Evolutionary conservation across 1,140 invertebrate genomes (phyloP), one percentile per base, ranked within the genome.

Genomic region (Sesamia nonagrioides): DNA sequence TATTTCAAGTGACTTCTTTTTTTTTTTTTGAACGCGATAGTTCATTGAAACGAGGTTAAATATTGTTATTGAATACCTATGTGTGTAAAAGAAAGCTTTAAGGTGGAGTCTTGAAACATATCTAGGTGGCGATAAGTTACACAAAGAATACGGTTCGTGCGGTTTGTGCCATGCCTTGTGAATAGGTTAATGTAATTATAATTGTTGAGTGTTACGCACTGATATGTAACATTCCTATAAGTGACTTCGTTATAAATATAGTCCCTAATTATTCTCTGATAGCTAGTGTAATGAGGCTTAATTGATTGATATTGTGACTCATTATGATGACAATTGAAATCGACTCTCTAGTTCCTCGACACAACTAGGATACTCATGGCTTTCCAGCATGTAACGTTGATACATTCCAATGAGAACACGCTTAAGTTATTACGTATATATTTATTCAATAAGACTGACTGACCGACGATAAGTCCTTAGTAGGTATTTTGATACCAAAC

Each of bases 61-160:
- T 56, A 63, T 48, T 15, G 58, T 75, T 61, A 61, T 18, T 61
- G 27, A 75, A 61, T 75, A 48, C 18, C n/a, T 61, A 76, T 78
- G 58, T 81, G 79, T 82, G 78, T 79, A 84, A 90, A 88, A 82
- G 84, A 86, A 86, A 90, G 89, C 88, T 91, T 91, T 91, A 90
- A 89, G 68, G 78, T 63, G 48, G 80, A 82, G 80, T 83, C 80
- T 89, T 84, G 83, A 87, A 50, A 87, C 83, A 88, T 89, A 87
- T 89, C 84, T 86, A 86, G 85, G 73, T 73, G 77, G 50, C 52
- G 68, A 63, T 50, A 45, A 52, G 48, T 54, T 71, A 56, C 68
- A 52, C 17, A 60, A 15, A 54, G 50, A 66, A 42, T 42, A 77
- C 58, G 66, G 74, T 81, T 82, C 45, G 76, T 77, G 33, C 48